Evolutionary conservation across 2,888 invertebrate genomes (phyloP).

Genomic region (Thera britannica): DNA sequence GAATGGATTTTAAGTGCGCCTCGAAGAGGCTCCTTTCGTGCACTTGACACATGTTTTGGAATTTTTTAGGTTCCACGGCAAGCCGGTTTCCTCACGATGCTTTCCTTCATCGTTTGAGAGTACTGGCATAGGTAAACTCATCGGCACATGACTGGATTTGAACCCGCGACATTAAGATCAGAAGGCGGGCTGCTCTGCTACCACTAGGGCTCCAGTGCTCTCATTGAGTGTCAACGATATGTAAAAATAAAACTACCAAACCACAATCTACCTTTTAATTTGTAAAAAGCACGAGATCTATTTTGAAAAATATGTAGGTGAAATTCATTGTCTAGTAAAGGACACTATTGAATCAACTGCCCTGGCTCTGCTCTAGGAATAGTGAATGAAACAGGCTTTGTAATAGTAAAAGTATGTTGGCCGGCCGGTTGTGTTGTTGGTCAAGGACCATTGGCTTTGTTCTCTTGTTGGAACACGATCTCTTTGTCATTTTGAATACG

Average conservation of each 20-base stretch:
- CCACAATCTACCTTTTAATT: not conserved
- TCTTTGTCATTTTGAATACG: slow-evolving; percentile 46
- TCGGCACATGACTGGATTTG: too few relatives aligned
- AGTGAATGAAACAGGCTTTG: slow-evolving; percentile 53
- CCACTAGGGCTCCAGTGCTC: too few relatives aligned
- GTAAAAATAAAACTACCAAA: not conserved
- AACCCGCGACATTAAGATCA: too few relatives aligned
- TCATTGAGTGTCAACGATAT: too few relatives aligned
- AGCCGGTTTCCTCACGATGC: too few relatives aligned
- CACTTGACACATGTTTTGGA: too few relatives aligned
- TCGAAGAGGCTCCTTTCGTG: too few relatives aligned
- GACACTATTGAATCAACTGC: slow-evolving; percentile 44
- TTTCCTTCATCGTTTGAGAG: too few relatives aligned
- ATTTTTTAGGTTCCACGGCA: too few relatives aligned
- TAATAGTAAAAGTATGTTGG: slow-evolving; percentile 69
- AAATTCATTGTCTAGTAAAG: slow-evolving; percentile 14
- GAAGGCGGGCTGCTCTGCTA: too few relatives aligned
- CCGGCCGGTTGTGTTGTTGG: slow-evolving; percentile 59
- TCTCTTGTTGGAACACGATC: slow-evolving; percentile 49
- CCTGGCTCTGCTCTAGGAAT: slow-evolving; percentile 32
- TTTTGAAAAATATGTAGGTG: slow-evolving; percentile 5
- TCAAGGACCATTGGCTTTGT: slow-evolving; percentile 74
- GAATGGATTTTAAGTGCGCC: too few relatives aligned
- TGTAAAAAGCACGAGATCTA: not conserved
- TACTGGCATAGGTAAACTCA: too few relatives aligned